Conservation (phyloP, 2,113 vertebrate species). For the Beaufortia kweichowensis region DNA sequence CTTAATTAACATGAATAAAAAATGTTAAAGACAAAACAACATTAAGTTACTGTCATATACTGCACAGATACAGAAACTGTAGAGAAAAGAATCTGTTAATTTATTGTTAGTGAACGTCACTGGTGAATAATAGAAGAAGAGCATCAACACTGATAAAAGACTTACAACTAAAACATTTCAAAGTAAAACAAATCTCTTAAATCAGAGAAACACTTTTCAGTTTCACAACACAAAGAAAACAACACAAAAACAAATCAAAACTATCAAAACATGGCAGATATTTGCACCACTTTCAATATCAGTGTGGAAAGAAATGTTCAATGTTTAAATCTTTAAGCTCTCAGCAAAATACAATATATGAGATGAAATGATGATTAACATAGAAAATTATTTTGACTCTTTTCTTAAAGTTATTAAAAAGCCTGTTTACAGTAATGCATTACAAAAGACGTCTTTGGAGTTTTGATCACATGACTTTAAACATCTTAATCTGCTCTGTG, state of each 20-base stretch:
- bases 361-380: too few relatives aligned
- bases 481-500: too few relatives aligned
- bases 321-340: too few relatives aligned
- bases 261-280: slow-evolving; percentile 29
- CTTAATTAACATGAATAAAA: not conserved
- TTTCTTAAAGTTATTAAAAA: too few relatives aligned
- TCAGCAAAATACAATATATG: too few relatives aligned
- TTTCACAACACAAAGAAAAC: not conserved
- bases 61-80: not conserved
- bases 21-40: not conserved
- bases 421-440: not conserved
- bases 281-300: not conserved
- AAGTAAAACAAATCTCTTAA: not conserved
- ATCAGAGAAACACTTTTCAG: not conserved
- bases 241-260: not conserved
- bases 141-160: not conserved
- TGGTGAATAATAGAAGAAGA: too few relatives aligned
- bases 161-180: not conserved
- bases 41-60: not conserved
- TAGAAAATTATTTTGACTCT: too few relatives aligned
- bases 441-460: too few relatives aligned
- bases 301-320: not conserved
- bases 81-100: not conserved
- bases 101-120: not conserved
- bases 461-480: too few relatives aligned